phyloP scores from a whole-genome alignment of 2,888 invertebrate species.

The Ochlodes sylvanus region DNA sequence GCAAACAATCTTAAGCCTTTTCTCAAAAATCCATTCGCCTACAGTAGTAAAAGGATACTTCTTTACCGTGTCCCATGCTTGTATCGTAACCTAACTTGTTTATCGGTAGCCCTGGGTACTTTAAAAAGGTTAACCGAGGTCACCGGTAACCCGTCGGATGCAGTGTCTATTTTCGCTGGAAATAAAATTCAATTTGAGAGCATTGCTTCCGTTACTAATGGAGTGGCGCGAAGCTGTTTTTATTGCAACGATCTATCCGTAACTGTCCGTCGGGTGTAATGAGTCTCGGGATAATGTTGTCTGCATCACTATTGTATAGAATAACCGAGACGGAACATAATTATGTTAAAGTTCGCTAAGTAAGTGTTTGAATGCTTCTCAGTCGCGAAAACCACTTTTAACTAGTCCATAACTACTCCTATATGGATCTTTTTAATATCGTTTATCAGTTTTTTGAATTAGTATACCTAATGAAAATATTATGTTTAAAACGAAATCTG shows the following conservation, averaged over 20 bases:
- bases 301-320: background rate
- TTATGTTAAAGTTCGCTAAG: background rate
- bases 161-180: background rate
- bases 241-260: constrained; percentile 18
- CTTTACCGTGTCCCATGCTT: no score
- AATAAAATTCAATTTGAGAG: constrained; percentile 20
- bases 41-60: no score
- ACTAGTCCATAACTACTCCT: no score
- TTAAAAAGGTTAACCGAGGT: constrained; percentile 3
- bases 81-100: no score
- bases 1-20: no score
- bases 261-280: constrained; percentile 13
- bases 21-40: no score
- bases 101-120: background rate
- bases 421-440: no score
- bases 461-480: no score
- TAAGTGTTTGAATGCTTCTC: no score
- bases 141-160: constrained; percentile 10
- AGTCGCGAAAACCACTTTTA: no score
- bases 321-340: background rate
- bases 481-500: no score
- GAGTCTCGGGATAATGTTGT: constrained; percentile 1
- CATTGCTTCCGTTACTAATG: constrained; percentile 16
- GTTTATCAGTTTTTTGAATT: no score
- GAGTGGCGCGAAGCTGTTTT: constrained; percentile 6